These are phyloP conservation scores for Girardinus metallicus DNA, from an alignment of 2,797 vertebrate species.

Conservation along the genomic window DNA sequence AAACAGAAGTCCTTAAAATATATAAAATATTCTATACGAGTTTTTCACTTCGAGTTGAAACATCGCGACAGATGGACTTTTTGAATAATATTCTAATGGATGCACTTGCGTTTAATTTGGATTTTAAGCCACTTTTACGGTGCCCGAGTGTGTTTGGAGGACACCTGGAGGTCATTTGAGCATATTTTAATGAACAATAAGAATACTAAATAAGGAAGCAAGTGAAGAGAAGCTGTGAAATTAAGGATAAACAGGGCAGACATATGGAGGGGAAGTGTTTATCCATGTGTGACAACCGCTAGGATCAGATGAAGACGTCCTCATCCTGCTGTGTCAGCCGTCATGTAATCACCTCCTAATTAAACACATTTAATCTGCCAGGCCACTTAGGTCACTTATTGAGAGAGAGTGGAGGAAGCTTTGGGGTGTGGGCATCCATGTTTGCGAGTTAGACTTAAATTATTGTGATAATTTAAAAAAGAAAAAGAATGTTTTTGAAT, in stretches of 20 bases:
- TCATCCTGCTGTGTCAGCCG: conserved; percentile 60
- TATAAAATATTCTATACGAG: neutral
- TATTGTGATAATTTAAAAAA: neutral
- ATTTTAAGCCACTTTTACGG: neutral
- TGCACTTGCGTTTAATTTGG: neutral
- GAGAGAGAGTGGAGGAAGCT: neutral
- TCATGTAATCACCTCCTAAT: conserved; percentile 73
- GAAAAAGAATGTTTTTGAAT: neutral
- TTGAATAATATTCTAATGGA: neutral
- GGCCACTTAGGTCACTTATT: conserved; percentile 27
- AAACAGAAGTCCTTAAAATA: neutral
- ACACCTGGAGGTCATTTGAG: neutral
- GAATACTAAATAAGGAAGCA: conserved; percentile 4
- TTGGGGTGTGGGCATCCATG: neutral
- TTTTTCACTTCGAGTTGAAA: neutral
- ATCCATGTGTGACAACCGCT: conserved; percentile 22
- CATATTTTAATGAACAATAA: conserved; percentile 2
- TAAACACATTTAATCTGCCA: conserved; percentile 69
- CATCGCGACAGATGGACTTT: neutral
- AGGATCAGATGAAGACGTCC: conserved; percentile 45
- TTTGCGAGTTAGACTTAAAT: conserved; percentile 9
- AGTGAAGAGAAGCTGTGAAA: conserved; percentile 23
- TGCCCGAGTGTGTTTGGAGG: neutral
- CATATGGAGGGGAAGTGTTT: neutral
- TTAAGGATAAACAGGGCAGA: conserved; percentile 3